These are phyloP conservation scores for Atta texana DNA, from an alignment of 1,140 invertebrate genomes.

Conservation along the genomic window DNA sequence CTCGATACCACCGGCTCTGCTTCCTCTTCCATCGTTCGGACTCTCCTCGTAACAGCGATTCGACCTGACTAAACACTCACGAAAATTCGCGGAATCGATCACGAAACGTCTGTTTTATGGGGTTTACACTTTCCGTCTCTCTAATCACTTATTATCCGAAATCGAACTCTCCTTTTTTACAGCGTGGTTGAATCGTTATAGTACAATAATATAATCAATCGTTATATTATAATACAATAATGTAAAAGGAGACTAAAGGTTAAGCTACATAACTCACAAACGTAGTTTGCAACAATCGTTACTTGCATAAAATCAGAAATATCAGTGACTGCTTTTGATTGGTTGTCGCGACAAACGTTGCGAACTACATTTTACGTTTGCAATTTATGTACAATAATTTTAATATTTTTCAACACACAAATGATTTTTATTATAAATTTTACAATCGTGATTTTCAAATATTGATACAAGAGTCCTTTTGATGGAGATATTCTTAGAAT, in stretches of 20 bases:
- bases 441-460: not conserved
- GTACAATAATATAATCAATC: too few species aligned
- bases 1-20: conserved; percentile 72
- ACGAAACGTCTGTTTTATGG: conserved; percentile 38
- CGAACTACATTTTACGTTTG: too few species aligned
- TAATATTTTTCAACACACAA: not conserved
- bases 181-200: not conserved
- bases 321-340: too few species aligned
- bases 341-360: too few species aligned
- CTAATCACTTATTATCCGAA: conserved; percentile 4
- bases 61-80: conserved; percentile 54
- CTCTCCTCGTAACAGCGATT: conserved; percentile 48
- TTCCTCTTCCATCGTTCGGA: conserved; percentile 65
- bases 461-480: not conserved
- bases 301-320: too few species aligned
- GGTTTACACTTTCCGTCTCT: not conserved
- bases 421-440: not conserved
- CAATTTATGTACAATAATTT: too few species aligned
- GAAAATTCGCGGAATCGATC: conserved; percentile 57
- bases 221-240: too few species aligned
- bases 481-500: not conserved
- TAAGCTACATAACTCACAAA: too few species aligned
- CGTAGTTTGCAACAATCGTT: too few species aligned
- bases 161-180: conserved; percentile 4
- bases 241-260: too few species aligned